Evolutionary conservation across 1,140 invertebrate genomes (phyloP).

Genomic region (Drosophila ambigua): DNA sequence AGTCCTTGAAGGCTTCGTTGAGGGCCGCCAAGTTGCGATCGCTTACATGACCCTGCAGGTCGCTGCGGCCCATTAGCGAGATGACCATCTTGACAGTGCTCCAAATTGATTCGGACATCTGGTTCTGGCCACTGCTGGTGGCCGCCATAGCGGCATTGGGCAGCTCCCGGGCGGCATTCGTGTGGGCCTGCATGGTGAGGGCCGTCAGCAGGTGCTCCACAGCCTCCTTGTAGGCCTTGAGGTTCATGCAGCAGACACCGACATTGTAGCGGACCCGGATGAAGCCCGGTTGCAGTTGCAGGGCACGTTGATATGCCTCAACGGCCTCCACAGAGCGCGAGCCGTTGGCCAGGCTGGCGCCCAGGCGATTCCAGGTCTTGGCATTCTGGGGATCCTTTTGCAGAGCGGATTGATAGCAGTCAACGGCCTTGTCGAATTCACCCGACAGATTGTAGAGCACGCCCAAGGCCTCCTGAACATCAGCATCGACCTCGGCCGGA

Average conservation of each 20-base stretch:
- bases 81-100: conserved; percentile 95
- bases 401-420: conserved; percentile 96
- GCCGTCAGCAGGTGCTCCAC: conserved; percentile 97
- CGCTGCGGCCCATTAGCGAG: conserved; percentile 92
- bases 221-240: conserved; percentile 97
- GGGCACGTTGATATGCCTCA: conserved; percentile 95
- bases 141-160: conserved; percentile 75
- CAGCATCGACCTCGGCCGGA: conserved; percentile 92
- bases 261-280: conserved; percentile 98
- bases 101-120: conserved; percentile 98
- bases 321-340: conserved; percentile 97
- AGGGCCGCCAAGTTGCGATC: conserved; percentile 71
- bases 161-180: conserved; percentile 86
- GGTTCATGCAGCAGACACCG: conserved; percentile 98
- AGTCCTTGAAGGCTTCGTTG: conserved; percentile 78
- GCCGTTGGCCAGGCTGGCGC: conserved; percentile 98
- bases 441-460: conserved; percentile 97
- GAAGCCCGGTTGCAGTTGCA: conserved; percentile 96
- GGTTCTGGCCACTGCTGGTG: conserved; percentile 84
- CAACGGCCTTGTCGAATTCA: conserved; percentile 97
- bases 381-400: conserved; percentile 94
- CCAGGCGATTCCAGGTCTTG: conserved; percentile 98
- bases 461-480: conserved; percentile 97
- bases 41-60: conserved; percentile 85
- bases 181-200: conserved; percentile 95